phyloP scores from a whole-genome alignment of 1,140 invertebrate genomes.

The Tetramorium alpestre region DNA sequence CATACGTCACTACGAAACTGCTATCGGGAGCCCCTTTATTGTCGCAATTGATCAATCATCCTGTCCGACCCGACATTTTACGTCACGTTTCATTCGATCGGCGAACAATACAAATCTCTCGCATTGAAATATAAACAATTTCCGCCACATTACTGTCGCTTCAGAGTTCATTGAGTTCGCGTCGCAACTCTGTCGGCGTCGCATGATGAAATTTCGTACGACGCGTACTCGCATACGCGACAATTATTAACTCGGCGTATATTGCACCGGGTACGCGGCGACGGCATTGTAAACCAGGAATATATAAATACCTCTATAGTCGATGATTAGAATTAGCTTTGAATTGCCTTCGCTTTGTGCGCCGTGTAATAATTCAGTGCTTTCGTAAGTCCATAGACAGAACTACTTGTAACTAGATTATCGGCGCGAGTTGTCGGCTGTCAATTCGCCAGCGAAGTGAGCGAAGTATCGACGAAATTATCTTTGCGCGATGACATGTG shows the following conservation, averaged over 20 bases:
- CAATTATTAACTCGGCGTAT: slow-evolving; percentile 31
- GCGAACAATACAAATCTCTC: slow-evolving; percentile 17
- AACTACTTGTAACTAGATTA: slow-evolving; percentile 27
- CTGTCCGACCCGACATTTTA: slow-evolving; percentile 19
- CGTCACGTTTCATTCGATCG: background rate
- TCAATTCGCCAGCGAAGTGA: slow-evolving; percentile 1
- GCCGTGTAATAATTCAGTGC: slow-evolving; percentile 26
- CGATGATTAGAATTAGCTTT: slow-evolving; percentile 32
- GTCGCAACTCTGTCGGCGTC: background rate
- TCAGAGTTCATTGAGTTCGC: background rate
- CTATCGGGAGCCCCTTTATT: background rate
- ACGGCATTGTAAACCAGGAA: background rate
- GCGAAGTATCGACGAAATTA: slow-evolving; percentile 39
- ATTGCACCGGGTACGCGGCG: background rate
- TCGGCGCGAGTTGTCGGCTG: background rate
- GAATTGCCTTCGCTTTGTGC: background rate
- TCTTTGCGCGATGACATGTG: slow-evolving; percentile 16
- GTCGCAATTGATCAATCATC: slow-evolving; percentile 42
- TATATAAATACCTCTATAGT: slow-evolving; percentile 18
- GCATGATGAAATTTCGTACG: slow-evolving; percentile 22
- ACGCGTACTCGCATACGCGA: background rate
- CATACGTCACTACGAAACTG: background rate
- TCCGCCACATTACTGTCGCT: background rate
- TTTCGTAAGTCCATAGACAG: background rate
- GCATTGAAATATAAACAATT: slow-evolving; percentile 40